phyloP scores from a whole-genome alignment of 2,113 vertebrate genomes.

The Syngnathus scovelli region DNA sequence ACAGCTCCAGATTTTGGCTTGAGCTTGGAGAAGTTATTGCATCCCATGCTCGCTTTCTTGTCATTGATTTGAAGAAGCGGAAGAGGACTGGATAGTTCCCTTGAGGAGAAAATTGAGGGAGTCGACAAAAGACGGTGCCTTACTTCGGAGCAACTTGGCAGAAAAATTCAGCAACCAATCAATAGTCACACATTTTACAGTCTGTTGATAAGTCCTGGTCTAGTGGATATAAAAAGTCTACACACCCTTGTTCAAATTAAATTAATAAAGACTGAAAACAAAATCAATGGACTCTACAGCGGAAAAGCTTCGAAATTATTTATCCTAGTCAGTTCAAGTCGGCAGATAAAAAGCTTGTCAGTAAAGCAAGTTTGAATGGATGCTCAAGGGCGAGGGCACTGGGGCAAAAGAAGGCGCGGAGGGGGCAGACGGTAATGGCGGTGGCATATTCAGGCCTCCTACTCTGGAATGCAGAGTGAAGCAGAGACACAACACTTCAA shows the following conservation, averaged over 20 bases:
- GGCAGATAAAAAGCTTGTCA: not conserved
- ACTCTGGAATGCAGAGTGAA: conserved; percentile 65
- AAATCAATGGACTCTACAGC: too few relatives aligned
- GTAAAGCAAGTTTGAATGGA: not conserved
- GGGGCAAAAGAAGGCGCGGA: conserved; percentile 13
- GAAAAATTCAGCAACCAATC: too few relatives aligned
- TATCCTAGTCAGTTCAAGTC: too few relatives aligned
- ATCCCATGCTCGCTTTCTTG: not conserved
- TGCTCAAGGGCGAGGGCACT: conserved; percentile 28
- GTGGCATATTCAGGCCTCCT: conserved; percentile 64
- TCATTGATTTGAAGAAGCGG: not conserved
- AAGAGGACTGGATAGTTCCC: not conserved
- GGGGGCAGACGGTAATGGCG: conserved; percentile 49
- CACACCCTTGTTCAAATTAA: too few relatives aligned
- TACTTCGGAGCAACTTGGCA: too few relatives aligned
- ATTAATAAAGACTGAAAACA: too few relatives aligned
- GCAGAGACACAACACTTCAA: conserved; percentile 58
- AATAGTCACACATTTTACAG: too few relatives aligned
- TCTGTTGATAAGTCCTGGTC: too few relatives aligned
- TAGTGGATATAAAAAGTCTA: too few relatives aligned
- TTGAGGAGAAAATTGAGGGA: too few relatives aligned
- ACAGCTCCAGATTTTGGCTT: conserved; percentile 5
- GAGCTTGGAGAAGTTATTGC: not conserved
- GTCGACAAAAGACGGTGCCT: too few relatives aligned
- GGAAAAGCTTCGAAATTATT: too few relatives aligned